Percentiles rank a stretch among this genome's conserved stretches.
Conservation (phyloP, 2,113 vertebrate species). For the Axis porcinus region DNA sequence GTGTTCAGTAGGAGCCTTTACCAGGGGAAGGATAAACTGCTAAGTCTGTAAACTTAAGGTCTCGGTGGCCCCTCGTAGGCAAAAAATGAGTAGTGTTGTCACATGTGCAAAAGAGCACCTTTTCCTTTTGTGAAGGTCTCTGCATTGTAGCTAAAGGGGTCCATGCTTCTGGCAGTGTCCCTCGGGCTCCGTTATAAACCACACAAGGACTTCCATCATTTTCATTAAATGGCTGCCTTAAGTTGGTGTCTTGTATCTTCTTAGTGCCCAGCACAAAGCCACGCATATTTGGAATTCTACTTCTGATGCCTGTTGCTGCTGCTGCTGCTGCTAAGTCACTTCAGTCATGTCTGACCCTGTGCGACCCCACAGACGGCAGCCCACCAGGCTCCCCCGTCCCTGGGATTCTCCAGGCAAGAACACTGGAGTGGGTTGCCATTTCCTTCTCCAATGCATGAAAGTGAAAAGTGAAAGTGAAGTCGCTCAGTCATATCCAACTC, state of each 20-base stretch:
- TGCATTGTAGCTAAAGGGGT: not conserved
- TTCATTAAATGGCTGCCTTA: not conserved
- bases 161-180: not conserved
- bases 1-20: not conserved
- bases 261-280: not conserved
- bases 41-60: not conserved
- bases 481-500: not conserved
- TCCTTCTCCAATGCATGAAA: not conserved
- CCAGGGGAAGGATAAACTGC: not conserved
- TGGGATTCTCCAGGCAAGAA: not conserved
- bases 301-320: not conserved
- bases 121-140: not conserved
- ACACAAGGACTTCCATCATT: rapidly evolving
- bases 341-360: rapidly evolving
- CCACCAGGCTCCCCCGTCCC: not conserved
- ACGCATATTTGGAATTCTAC: not conserved
- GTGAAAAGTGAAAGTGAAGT: not conserved
- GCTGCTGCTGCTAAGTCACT: not conserved
- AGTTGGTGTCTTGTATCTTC: not conserved
- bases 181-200: not conserved
- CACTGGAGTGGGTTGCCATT: not conserved
- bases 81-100: not conserved
- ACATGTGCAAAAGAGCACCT: not conserved
- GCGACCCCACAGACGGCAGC: not conserved
- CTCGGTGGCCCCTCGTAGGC: not conserved